phyloP scores from a whole-genome alignment of 2,113 vertebrate species.

The Sisor rabdophorus region DNA sequence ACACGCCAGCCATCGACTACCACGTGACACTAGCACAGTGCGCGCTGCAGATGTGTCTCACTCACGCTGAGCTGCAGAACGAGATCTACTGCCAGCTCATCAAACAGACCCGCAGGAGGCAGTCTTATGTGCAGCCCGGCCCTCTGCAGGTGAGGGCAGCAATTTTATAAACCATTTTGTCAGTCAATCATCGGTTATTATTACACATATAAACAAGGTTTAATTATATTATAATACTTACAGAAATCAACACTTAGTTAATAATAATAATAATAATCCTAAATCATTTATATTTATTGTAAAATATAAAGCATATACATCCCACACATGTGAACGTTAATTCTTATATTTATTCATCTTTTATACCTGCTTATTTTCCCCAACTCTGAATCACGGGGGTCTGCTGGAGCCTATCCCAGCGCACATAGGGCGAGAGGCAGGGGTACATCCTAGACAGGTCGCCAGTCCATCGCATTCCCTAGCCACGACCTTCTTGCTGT shows the following conservation, averaged over 20 bases:
- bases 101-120: constrained; percentile 88
- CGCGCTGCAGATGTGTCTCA: constrained; percentile 89
- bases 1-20: constrained; percentile 95
- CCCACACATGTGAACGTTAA: background rate
- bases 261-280: background rate
- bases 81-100: constrained; percentile 96
- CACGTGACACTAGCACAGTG: constrained; percentile 96
- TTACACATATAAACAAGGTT: background rate
- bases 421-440: no score
- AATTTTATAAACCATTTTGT: background rate
- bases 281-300: background rate
- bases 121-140: constrained; percentile 79
- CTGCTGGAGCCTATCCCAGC: no score
- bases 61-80: constrained; percentile 93
- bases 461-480: no score
- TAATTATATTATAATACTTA: background rate
- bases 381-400: no score
- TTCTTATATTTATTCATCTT: no score
- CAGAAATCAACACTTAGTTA: background rate
- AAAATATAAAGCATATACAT: background rate
- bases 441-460: no score
- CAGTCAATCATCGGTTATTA: background rate
- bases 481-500: no score
- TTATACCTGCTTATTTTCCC: no score
- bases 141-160: constrained; percentile 83